phyloP scores from a whole-genome alignment of 2,797 vertebrate species.

The Artibeus lituratus region DNA sequence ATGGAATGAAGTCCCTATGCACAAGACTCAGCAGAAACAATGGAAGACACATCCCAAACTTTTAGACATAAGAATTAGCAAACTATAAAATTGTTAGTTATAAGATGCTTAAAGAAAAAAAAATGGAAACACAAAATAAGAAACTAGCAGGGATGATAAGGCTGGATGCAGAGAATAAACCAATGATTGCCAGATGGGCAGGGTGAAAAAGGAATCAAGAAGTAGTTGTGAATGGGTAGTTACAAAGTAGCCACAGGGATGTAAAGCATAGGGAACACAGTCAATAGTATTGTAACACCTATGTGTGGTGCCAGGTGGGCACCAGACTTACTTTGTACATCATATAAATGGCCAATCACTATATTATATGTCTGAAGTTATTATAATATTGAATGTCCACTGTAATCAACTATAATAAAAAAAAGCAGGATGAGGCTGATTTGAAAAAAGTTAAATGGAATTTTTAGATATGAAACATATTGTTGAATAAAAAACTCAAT shows the following conservation, averaged over 20 bases:
- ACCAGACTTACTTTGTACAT: neutral
- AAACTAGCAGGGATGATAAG: neutral
- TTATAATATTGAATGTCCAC: neutral
- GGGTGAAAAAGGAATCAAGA: neutral
- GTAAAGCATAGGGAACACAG: neutral
- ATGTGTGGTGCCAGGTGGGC: neutral
- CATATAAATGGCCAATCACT: neutral
- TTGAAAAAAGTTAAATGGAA: neutral
- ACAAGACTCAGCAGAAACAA: neutral
- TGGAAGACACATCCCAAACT: neutral
- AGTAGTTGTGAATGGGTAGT: neutral
- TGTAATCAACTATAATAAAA: neutral
- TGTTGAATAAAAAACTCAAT: neutral
- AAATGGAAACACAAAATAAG: neutral
- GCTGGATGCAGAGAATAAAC: neutral
- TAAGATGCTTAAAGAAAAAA: constrained; percentile 10
- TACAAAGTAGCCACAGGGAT: neutral
- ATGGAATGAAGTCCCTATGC: neutral
- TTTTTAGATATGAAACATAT: neutral
- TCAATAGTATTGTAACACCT: no score
- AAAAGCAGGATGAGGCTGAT: neutral
- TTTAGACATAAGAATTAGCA: neutral
- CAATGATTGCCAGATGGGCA: neutral
- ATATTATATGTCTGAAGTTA: neutral
- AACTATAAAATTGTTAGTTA: neutral